Base-by-base conservation (phyloP, 1,140 invertebrate genomes). In the Cherax destructor region DNA sequence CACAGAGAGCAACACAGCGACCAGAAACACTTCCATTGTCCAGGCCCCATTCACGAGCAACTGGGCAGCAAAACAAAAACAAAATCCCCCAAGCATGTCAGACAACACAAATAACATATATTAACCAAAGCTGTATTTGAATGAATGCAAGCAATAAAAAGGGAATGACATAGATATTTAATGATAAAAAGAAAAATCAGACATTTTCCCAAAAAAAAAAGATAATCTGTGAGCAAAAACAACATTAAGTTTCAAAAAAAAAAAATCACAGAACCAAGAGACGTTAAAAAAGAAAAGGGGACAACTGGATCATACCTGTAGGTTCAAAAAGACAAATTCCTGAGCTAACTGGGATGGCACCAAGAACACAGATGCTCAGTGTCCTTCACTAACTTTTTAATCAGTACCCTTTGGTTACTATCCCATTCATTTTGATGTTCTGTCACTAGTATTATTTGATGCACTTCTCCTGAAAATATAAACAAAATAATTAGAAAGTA, bases 1-100 rank as follows among this genome's bases (percentile, higher is more conserved):
- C 80, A 59, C 80, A 83, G 52, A 16, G 80, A 5, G 4, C 24
- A 30, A 83, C 80, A 83, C 80, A 83, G 3, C 80, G 80, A 16
- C 80, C 80, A 83, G 50, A 56, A 4, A 30, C 80, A 83, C 24
- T 83, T 49, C 10, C 13, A 61, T n/a, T 30, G 50, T 4, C 52
- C 80, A 24, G 80, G 52, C 5, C 24, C 9, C 80, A 83, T 7
- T 13, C 13, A 21, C 11, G 77, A 18, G 11, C 13, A 21, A 50
- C 16, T 7, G 50, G 16, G 52, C 18, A 16, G 50, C 80, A 21
- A 83, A 30, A 7, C 56, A 59, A 83, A 30, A 61, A 56, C n/a
- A 16, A 74, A 74, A 74, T 30, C 69, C 0, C 69, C 41, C 69
- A 74, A 74, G 69, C 69, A 74, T 74, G 69, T 74, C 69, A 74